A percentile compares a stretch with the other conserved stretches of the same genome.
These are phyloP conservation scores for Acipenser ruthenus DNA, from an alignment of 2,797 vertebrate genomes.

Conservation along the genomic window DNA sequence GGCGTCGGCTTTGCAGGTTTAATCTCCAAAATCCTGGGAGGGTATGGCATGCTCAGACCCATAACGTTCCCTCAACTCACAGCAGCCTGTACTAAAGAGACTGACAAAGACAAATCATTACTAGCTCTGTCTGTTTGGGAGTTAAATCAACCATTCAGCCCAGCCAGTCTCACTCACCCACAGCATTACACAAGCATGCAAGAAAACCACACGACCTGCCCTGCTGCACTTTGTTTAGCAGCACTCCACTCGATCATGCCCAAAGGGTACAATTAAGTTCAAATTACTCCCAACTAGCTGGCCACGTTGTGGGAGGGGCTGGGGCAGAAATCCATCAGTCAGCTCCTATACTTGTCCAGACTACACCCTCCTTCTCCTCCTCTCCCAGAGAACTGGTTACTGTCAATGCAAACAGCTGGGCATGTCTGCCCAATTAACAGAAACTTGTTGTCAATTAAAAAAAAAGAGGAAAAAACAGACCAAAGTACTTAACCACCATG, in stretches of 20 bases:
- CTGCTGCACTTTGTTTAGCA: constrained; percentile 62
- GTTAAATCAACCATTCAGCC: constrained; percentile 16
- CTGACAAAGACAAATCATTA: constrained; percentile 3
- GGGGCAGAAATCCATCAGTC: not conserved
- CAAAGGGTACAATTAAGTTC: constrained; percentile 72
- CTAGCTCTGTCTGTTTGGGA: constrained; percentile 5
- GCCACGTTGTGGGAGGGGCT: constrained; percentile 55
- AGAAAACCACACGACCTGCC: constrained; percentile 39
- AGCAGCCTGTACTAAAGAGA: not conserved
- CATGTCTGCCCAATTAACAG: constrained; percentile 3
- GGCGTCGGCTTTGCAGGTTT: not conserved
- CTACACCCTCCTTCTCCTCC: not conserved
- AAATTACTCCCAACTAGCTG: constrained; percentile 73
- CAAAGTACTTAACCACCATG: constrained; percentile 27
- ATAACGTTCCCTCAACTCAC: not conserved
- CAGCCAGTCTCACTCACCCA: constrained; percentile 2
- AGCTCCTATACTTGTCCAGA: not conserved
- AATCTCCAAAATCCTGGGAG: not conserved
- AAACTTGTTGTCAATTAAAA: constrained; percentile 3
- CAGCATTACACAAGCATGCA: constrained; percentile 18
- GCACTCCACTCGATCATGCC: constrained; percentile 67
- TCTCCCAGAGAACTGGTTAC: constrained; percentile 10
- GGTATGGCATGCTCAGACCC: not conserved
- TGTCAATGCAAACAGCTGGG: not conserved
- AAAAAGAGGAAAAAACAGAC: not conserved